Percentiles rank a stretch among this genome's conserved stretches.
Conservation (phyloP, 2,888 invertebrate species). For the Lithophane semibrunnea region DNA sequence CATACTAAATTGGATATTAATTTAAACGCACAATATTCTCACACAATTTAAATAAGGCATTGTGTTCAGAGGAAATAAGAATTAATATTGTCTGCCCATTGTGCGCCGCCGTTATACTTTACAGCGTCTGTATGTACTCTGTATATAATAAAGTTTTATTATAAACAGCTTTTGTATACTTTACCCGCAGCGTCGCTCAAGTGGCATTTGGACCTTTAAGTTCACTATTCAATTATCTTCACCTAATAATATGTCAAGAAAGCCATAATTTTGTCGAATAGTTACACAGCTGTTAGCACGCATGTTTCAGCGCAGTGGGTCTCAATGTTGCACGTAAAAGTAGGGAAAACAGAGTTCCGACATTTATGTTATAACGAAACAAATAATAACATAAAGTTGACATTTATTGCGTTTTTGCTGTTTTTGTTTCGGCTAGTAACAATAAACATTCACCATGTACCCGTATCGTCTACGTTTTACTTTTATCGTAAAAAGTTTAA, state of each 20-base stretch:
- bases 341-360: constrained; percentile 27
- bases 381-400: constrained; percentile 54
- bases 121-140: constrained; percentile 39
- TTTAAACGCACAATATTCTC: constrained; percentile 67
- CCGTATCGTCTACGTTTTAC: constrained; percentile 7
- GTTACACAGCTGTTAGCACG: constrained; percentile 25
- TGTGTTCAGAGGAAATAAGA: constrained; percentile 60
- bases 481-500: constrained; percentile 17
- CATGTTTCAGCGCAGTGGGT: constrained; percentile 22
- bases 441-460: constrained; percentile 38
- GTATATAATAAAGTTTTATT: constrained; percentile 55
- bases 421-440: constrained; percentile 33
- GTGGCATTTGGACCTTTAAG: constrained; percentile 36
- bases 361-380: constrained; percentile 50
- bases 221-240: constrained; percentile 31
- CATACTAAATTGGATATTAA: constrained; percentile 77
- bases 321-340: constrained; percentile 39
- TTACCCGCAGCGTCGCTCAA: constrained; percentile 42
- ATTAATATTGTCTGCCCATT: constrained; percentile 59
- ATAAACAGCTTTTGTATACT: constrained; percentile 51
- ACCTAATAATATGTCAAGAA: constrained; percentile 24
- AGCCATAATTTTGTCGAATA: constrained; percentile 20
- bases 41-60: constrained; percentile 66
- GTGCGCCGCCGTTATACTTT: constrained; percentile 50
- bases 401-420: constrained; percentile 43